A percentile compares a stretch with the other conserved stretches of the same genome.
phyloP scores from a whole-genome alignment of 1,140 invertebrate genomes.

The Melitaea cinxia region DNA sequence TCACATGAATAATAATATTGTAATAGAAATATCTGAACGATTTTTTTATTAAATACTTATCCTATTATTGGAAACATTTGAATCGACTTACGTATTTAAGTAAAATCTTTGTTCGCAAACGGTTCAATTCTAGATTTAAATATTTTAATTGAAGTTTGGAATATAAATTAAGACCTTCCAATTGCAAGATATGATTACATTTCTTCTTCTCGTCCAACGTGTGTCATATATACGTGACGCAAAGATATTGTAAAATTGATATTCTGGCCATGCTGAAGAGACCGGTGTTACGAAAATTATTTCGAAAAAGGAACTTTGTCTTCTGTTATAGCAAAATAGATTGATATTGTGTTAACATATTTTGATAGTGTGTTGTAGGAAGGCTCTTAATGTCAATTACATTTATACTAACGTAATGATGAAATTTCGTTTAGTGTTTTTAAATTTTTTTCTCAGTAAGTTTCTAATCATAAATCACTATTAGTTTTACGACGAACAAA shows the following conservation, averaged over 20 bases:
- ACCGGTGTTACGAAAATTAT: constrained; percentile 71
- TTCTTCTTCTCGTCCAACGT: constrained; percentile 52
- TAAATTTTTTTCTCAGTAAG: too few relatives aligned
- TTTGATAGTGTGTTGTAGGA: background rate
- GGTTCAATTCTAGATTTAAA: constrained; percentile 28
- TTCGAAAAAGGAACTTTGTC: constrained; percentile 59
- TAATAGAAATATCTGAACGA: too few relatives aligned
- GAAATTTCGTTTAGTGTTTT: too few relatives aligned
- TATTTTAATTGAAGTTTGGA: constrained; percentile 52
- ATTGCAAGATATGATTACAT: constrained; percentile 65
- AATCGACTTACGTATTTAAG: too few relatives aligned
- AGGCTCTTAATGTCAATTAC: too few relatives aligned
- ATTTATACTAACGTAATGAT: too few relatives aligned
- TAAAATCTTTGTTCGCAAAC: background rate
- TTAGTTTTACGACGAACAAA: too few relatives aligned
- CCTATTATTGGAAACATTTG: too few relatives aligned
- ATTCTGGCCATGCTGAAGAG: constrained; percentile 68
- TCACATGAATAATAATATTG: too few relatives aligned
- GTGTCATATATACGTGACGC: constrained; percentile 63
- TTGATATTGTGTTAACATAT: constrained; percentile 8
- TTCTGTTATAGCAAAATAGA: constrained; percentile 34
- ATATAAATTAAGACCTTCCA: constrained; percentile 57
- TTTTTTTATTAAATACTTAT: too few relatives aligned
- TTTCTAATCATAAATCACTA: too few relatives aligned
- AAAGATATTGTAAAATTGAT: constrained; percentile 74